Evolutionary conservation across 2,797 vertebrate genomes (phyloP).

Genomic region (Gorsachius magnificus): DNA sequence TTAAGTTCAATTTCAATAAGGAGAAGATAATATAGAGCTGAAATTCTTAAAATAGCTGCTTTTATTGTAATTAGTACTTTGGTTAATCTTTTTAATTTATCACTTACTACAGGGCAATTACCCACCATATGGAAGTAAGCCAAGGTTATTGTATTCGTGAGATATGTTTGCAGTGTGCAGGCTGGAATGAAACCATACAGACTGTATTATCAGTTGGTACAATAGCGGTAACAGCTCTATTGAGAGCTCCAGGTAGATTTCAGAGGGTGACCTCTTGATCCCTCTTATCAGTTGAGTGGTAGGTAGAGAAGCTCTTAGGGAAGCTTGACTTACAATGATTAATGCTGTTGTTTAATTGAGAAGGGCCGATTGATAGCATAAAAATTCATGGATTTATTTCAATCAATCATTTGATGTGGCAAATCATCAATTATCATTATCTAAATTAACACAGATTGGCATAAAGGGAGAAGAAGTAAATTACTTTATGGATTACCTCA

Average conservation of each 20-base stretch:
- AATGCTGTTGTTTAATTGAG: constrained; percentile 64
- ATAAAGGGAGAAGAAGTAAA: constrained; percentile 50
- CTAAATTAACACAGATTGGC: constrained; percentile 48
- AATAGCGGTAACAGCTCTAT: background rate
- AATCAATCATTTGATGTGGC: constrained; percentile 36
- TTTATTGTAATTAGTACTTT: constrained; percentile 65
- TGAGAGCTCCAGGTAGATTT: constrained; percentile 23
- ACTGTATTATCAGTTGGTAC: background rate
- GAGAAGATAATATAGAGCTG: constrained; percentile 39
- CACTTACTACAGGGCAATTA: constrained; percentile 60
- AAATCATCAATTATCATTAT: constrained; percentile 65
- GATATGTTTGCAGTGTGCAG: constrained; percentile 29
- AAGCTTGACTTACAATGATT: constrained; percentile 26
- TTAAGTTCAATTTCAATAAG: constrained; percentile 68
- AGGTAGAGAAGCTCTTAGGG: constrained; percentile 8
- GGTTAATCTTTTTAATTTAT: constrained; percentile 77
- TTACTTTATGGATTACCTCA: constrained; percentile 55
- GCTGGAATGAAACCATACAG: background rate
- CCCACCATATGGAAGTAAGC: constrained; percentile 51
- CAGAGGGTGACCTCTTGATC: background rate
- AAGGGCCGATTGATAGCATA: constrained; percentile 33
- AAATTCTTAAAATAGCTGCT: constrained; percentile 66
- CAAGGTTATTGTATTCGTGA: constrained; percentile 41
- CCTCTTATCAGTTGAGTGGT: constrained; percentile 17
- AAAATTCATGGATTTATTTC: constrained; percentile 64